Conservation (phyloP, 2,113 vertebrate species). For the Neotragus pygmaeus region DNA sequence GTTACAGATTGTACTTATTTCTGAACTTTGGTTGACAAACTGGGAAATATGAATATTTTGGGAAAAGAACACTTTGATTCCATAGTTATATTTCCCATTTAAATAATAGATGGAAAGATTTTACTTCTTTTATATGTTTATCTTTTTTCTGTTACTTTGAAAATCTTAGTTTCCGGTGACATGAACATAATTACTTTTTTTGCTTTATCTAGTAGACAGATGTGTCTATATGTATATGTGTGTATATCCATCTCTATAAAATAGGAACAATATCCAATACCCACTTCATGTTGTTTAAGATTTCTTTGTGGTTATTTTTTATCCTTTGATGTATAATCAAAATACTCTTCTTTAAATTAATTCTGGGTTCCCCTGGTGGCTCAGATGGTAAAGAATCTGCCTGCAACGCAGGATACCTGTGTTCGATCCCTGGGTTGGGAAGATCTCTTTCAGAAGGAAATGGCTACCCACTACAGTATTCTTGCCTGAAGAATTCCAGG, state of each 20-base stretch:
- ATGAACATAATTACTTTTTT: neutral
- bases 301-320: conserved; percentile 4
- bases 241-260: neutral
- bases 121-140: neutral
- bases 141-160: neutral
- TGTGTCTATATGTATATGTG: neutral
- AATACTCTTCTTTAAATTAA: conserved; percentile 16
- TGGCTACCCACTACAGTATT: neutral
- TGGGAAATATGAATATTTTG: conserved; percentile 5
- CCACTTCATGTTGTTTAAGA: neutral
- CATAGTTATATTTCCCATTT: neutral
- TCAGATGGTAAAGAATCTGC: neutral
- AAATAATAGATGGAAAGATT: neutral
- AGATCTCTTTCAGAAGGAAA: neutral
- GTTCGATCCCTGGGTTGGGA: neutral
- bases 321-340: neutral
- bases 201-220: neutral
- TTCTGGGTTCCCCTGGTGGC: neutral
- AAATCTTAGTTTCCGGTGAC: neutral
- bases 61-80: neutral
- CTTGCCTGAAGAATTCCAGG: neutral
- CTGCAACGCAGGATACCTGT: neutral
- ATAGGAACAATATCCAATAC: neutral
- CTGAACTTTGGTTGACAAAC: neutral
- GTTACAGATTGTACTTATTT: neutral